phyloP scores from a whole-genome alignment of 2,113 vertebrate genomes.

The Cromileptes altivelis region DNA sequence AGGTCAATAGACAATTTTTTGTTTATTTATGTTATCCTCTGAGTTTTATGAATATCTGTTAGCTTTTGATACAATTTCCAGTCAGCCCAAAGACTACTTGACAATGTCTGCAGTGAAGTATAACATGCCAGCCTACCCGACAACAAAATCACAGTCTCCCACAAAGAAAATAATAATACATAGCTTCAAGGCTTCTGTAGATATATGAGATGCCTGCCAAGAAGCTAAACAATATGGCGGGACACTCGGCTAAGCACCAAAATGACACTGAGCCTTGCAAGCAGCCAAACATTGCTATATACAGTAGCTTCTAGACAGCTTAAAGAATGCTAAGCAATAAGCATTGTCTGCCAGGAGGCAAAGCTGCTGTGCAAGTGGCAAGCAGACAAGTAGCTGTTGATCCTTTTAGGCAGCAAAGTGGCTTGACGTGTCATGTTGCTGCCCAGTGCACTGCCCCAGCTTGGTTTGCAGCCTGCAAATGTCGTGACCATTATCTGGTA shows the following conservation, averaged over 20 bases:
- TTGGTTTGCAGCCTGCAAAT: conserved; percentile 56
- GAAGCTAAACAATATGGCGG: conserved; percentile 35
- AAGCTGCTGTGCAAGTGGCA: conserved; percentile 31
- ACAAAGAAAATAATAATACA: conserved; percentile 37
- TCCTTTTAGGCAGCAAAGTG: conserved; percentile 55
- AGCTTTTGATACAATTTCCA: not conserved
- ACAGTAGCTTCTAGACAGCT: conserved; percentile 50
- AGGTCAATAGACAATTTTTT: not conserved
- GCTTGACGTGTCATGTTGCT: conserved; percentile 49
- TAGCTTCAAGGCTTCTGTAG: conserved; percentile 29
- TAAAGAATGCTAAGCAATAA: conserved; percentile 53
- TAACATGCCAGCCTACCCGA: not conserved
- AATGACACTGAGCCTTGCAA: conserved; percentile 46
- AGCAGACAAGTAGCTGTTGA: conserved; percentile 44
- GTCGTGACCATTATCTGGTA: conserved; percentile 43
- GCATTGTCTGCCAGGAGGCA: conserved; percentile 46
- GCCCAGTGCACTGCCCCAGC: conserved; percentile 49
- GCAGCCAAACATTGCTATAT: conserved; percentile 34
- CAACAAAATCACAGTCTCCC: conserved; percentile 5
- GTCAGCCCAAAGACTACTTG: not conserved
- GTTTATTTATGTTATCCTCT: not conserved
- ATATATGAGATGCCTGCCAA: conserved; percentile 47
- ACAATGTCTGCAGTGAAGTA: not conserved
- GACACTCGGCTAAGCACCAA: conserved; percentile 15
- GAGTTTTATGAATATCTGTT: not conserved